Conservation (phyloP, 1,140 invertebrate genomes). For the Lasaia peninsularis region DNA sequence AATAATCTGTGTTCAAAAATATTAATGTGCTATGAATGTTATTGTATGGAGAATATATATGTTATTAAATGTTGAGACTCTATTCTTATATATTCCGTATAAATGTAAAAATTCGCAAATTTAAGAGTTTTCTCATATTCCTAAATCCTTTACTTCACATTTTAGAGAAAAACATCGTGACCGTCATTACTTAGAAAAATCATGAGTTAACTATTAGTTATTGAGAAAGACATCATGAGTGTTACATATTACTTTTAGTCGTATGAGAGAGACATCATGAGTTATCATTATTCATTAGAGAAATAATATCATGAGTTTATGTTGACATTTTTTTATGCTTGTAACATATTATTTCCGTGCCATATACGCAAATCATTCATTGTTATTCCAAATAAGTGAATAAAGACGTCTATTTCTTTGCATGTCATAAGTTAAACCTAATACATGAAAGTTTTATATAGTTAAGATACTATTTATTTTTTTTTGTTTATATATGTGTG, state of each 20-base stretch:
- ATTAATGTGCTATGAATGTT: slow-evolving; percentile 58
- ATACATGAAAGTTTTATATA: slow-evolving; percentile 5
- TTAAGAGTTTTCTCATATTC: too few relatives aligned
- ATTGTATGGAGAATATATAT: slow-evolving; percentile 47
- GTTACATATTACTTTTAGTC: neutral
- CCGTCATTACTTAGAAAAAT: neutral
- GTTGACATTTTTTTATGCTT: slow-evolving; percentile 5
- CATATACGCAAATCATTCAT: slow-evolving; percentile 31
- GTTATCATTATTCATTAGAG: neutral
- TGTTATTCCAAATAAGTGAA: slow-evolving; percentile 14
- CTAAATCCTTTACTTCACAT: neutral
- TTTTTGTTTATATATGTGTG: neutral
- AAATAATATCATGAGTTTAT: neutral
- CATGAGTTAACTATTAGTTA: neutral
- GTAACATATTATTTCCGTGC: slow-evolving; percentile 27
- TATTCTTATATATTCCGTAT: slow-evolving; percentile 37
- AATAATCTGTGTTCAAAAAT: slow-evolving; percentile 64
- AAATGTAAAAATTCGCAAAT: slow-evolving; percentile 1
- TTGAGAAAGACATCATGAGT: neutral
- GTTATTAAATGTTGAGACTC: slow-evolving; percentile 42
- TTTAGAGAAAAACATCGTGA: neutral
- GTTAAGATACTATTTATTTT: slow-evolving; percentile 24
- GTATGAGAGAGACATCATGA: neutral
- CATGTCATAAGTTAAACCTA: slow-evolving; percentile 16
- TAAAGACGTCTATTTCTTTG: slow-evolving; percentile 3